Evolutionary conservation across 2,888 invertebrate genomes (phyloP).

Genomic region (Oxyscelio sp.): DNA sequence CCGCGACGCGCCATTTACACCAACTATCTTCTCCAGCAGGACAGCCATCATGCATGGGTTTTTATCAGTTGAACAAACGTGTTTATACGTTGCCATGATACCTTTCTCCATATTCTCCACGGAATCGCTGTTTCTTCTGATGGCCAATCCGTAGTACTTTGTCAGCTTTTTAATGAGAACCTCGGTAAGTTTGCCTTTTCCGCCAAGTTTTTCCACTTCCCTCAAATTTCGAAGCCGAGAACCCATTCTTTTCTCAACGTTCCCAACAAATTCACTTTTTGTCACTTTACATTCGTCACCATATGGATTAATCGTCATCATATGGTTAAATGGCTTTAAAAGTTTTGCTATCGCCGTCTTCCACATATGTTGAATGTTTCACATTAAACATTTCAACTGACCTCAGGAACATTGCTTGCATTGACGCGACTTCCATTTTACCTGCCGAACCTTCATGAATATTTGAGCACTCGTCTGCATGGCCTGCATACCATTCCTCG

Average conservation of each 20-base stretch:
- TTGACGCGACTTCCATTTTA: constrained; percentile 57
- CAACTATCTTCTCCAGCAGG: constrained; percentile 72
- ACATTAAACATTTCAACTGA: constrained; percentile 38
- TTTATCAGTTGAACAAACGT: constrained; percentile 38
- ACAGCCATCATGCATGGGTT: constrained; percentile 50
- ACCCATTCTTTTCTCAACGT: too few species aligned
- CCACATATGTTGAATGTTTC: constrained; percentile 25
- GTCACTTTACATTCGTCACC: constrained; percentile 15
- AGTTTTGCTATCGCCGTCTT: constrained; percentile 19
- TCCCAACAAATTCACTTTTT: constrained; percentile 30
- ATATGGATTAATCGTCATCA: constrained; percentile 13
- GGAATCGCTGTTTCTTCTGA: constrained; percentile 75
- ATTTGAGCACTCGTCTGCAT: constrained; percentile 70
- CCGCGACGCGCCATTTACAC: too few species aligned
- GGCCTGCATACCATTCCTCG: constrained; percentile 69
- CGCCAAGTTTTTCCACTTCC: too few species aligned
- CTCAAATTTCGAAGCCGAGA: constrained; percentile 25
- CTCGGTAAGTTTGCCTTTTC: too few species aligned
- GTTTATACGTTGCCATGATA: constrained; percentile 75
- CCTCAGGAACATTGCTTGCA: constrained; percentile 60
- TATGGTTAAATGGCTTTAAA: constrained; percentile 15
- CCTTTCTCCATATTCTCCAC: constrained; percentile 3
- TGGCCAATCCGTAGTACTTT: too few species aligned
- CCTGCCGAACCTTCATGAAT: constrained; percentile 74
- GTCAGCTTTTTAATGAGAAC: constrained; percentile 72